phyloP scores from a whole-genome alignment of 2,888 invertebrate genomes.

The Stegophylla sp. region DNA sequence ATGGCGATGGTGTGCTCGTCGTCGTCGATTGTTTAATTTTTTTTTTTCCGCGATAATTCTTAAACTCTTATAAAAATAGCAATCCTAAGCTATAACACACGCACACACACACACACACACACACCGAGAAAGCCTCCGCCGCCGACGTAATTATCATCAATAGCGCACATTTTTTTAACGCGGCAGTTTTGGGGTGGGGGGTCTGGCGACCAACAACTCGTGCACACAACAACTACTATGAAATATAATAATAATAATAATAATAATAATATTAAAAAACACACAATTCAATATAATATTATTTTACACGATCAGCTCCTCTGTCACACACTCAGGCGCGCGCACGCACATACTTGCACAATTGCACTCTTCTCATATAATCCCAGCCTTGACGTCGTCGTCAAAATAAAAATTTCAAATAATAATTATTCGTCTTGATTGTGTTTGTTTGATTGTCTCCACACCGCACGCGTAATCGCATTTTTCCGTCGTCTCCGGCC shows the following conservation, averaged over 20 bases:
- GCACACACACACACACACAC: too few relatives aligned
- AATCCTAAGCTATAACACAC: background rate
- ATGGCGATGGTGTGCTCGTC: too few relatives aligned
- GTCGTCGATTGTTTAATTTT: background rate
- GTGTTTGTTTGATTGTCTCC: slow-evolving; percentile 44
- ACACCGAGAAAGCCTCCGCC: background rate
- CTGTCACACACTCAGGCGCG: background rate
- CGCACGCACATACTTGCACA: slow-evolving; percentile 6
- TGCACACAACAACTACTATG: background rate
- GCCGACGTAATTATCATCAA: background rate
- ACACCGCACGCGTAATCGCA: slow-evolving; percentile 12
- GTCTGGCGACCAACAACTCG: background rate
- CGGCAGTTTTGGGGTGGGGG: background rate
- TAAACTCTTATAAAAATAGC: background rate
- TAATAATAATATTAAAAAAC: too few relatives aligned
- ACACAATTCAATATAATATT: too few relatives aligned
- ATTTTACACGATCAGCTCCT: background rate
- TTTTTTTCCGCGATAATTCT: background rate
- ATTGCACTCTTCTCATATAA: slow-evolving; percentile 52
- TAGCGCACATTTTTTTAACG: too few relatives aligned
- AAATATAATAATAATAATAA: background rate
- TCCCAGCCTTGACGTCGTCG: slow-evolving; percentile 39
- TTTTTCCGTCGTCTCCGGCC: background rate
- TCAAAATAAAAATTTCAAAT: background rate
- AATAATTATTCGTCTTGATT: background rate